Conservation (phyloP, 1,140 invertebrate genomes). For the Heliconius eleuchia region DNA sequence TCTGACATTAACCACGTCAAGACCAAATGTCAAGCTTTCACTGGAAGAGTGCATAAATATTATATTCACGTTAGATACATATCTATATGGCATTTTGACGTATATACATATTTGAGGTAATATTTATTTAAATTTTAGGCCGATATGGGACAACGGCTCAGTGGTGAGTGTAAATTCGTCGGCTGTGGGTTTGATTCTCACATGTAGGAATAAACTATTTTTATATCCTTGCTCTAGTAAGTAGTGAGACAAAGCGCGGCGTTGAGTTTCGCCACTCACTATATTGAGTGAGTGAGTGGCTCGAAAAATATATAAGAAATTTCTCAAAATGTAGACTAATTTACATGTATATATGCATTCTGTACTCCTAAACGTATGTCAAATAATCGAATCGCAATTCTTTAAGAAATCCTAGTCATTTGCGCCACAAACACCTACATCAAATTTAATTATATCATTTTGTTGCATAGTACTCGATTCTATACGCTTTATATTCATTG, state of each 20-base stretch:
- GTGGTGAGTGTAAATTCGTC: not conserved
- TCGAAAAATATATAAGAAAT: no score
- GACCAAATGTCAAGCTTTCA: constrained; percentile 59
- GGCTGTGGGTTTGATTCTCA: not conserved
- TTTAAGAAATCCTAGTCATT: not conserved
- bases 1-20: constrained; percentile 52
- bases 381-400: not conserved
- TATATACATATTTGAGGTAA: not conserved
- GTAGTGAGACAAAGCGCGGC: no score
- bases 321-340: no score
- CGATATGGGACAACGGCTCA: no score
- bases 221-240: no score
- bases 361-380: not conserved
- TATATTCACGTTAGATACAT: constrained; percentile 12
- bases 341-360: not conserved
- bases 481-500: constrained; percentile 16
- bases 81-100: constrained; percentile 8
- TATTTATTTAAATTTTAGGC: not conserved
- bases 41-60: constrained; percentile 27
- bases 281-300: no score
- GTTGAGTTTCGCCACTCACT: no score
- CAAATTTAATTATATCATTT: not conserved
- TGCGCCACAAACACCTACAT: not conserved
- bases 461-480: not conserved
- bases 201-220: no score